phyloP scores from a whole-genome alignment of 2,888 invertebrate species.

The Acleris emargana region DNA sequence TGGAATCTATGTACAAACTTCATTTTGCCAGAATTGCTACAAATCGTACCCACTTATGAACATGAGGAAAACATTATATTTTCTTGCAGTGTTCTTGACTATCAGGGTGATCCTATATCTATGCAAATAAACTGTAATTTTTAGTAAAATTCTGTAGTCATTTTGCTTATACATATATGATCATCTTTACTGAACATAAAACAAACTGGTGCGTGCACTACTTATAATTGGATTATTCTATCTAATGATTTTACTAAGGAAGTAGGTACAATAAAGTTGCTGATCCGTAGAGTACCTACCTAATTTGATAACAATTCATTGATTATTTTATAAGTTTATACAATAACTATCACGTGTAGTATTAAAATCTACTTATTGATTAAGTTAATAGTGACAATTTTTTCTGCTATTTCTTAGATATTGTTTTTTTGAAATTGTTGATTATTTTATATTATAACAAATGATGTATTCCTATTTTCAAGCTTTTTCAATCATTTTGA shows the following conservation, averaged over 20 bases:
- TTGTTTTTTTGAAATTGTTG: slow-evolving; percentile 38
- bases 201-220: no score
- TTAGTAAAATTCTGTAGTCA: slow-evolving; percentile 19
- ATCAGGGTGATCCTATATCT: not conserved
- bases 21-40: slow-evolving; percentile 26
- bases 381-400: slow-evolving; percentile 17
- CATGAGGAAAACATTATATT: no score
- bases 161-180: slow-evolving; percentile 16
- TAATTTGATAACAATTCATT: no score
- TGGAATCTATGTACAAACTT: slow-evolving; percentile 32
- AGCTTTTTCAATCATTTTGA: slow-evolving; percentile 37
- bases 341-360: not conserved
- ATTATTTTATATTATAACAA: slow-evolving; percentile 38
- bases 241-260: no score
- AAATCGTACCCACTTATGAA: not conserved
- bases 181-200: no score
- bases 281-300: no score
- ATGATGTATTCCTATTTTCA: slow-evolving; percentile 41
- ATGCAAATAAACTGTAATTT: slow-evolving; percentile 27
- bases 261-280: no score
- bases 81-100: not conserved
- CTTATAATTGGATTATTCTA: no score
- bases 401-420: slow-evolving; percentile 21
- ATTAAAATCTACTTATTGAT: slow-evolving; percentile 20
- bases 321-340: no score